Percentiles rank a stretch among this genome's conserved stretches.
These are phyloP conservation scores for Sogatella furcifera DNA, from an alignment of 1,140 invertebrate species.

Conservation along the genomic window DNA sequence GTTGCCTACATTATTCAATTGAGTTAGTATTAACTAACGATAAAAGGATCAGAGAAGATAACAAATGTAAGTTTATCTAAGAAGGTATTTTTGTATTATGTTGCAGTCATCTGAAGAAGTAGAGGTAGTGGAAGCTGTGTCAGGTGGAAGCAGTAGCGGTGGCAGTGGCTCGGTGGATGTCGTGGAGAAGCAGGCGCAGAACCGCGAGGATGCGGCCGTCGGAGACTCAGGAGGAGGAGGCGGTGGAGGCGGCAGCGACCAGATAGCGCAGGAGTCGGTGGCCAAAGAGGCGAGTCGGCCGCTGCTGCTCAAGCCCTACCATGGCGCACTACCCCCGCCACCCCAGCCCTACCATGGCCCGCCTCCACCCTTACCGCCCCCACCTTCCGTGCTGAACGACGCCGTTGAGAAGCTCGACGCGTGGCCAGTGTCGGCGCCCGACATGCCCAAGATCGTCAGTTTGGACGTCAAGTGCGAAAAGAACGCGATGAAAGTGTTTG, in stretches of 20 bases:
- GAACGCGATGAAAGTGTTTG: constrained; percentile 88
- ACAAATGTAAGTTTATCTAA: too few species aligned
- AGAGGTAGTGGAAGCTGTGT: constrained; percentile 21
- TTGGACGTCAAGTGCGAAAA: constrained; percentile 92
- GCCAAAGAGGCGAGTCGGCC: constrained; percentile 1
- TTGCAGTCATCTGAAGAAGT: constrained; percentile 21
- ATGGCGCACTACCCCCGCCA: not conserved
- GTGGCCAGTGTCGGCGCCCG: constrained; percentile 71
- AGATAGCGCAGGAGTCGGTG: constrained; percentile 16
- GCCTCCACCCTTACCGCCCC: constrained; percentile 8
- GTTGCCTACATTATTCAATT: too few species aligned
- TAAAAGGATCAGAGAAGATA: too few species aligned
- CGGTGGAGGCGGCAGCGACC: constrained; percentile 7
- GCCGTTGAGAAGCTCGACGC: constrained; percentile 40
- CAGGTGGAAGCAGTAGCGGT: constrained; percentile 9
- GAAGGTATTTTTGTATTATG: not conserved
- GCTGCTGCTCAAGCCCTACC: constrained; percentile 3
- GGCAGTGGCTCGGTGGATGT: not conserved
- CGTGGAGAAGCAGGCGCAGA: constrained; percentile 15
- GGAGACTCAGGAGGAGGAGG: constrained; percentile 11
- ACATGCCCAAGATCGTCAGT: constrained; percentile 84
- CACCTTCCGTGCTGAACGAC: not conserved
- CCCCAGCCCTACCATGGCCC: constrained; percentile 10
- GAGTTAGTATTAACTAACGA: too few species aligned
- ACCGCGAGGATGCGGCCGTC: constrained; percentile 18